Base-by-base conservation (phyloP, 2,113 vertebrate species). In the Elephantulus edwardii region DNA sequence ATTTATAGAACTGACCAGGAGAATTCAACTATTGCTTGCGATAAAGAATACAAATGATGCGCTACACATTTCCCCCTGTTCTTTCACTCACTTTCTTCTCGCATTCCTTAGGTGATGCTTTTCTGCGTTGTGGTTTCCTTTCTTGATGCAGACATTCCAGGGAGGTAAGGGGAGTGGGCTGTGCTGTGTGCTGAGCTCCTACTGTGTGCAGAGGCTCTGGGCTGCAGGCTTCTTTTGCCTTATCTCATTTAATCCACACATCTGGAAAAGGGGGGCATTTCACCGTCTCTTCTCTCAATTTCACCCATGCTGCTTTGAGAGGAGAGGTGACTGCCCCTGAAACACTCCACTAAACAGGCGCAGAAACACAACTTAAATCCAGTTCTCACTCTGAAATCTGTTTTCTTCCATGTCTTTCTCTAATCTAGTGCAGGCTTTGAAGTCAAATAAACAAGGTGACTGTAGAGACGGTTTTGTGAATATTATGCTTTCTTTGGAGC, bases 1-100 rank as follows among this genome's bases (percentile, higher is more conserved):
- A 95, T 96, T 96, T 95, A 94, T 95, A 96, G 94, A 93, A 38
- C 77, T 89, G 94, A 82, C 96, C 95, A 48, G 24, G 91, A 93
- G 89, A 87, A 52, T 35, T 60, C 77, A 26, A 46, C 91, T 52
- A 30, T 48, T 26, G 89, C 92, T 28, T 1, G 62, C 3, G 1
- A 85, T 35, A 40, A 72, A 50, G 93, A 91, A 94, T 94, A 90
- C 91, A 95, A 77, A 92, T 80, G 66, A 30, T 2, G 66, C 60
- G n/a, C 79, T 16, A 1, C 1, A 1, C 28, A 2, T 10, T 42
- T 10, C 33, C 26, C 66, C n/a, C n/a, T n/a, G n/a, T 66, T 60
- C 52, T 12, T 68, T 60, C 48, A 72, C 71, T 33, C 24, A 2
- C 40, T 42, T 14, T 0, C 48, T 17, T 40, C 20, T 40, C 30